These are phyloP conservation scores for Mus minutoides DNA, from an alignment of 2,797 vertebrate species.

Conservation along the genomic window DNA sequence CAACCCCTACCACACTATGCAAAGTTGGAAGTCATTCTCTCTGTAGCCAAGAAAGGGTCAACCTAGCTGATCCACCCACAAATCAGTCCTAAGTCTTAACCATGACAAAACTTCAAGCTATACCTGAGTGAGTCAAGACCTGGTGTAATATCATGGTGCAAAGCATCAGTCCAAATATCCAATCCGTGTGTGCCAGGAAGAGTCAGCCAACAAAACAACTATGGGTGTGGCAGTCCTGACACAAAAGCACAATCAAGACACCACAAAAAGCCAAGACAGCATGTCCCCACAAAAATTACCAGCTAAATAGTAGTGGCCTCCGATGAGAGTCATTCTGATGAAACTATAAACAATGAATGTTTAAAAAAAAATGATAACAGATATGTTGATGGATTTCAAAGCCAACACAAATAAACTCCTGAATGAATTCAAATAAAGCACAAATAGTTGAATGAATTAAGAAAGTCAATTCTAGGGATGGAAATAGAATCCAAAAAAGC, in stretches of 20 bases:
- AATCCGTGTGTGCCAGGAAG: neutral
- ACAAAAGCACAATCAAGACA: neutral
- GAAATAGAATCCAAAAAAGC: neutral
- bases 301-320: neutral
- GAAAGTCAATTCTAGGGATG: neutral
- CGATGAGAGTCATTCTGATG: neutral
- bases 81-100: neutral
- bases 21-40: neutral
- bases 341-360: neutral
- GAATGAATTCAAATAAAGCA: neutral
- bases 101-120: neutral
- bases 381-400: neutral
- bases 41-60: neutral
- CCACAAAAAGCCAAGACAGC: neutral
- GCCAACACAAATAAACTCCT: neutral
- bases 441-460: neutral
- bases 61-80: neutral
- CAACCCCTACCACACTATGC: neutral
- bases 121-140: neutral
- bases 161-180: neutral
- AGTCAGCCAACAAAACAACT: neutral
- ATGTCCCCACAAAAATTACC: neutral
- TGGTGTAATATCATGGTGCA: neutral
- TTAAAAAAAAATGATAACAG: neutral
- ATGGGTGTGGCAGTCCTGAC: neutral